phyloP scores from a whole-genome alignment of 2,888 invertebrate genomes.

The Ormyrus thymus region DNA sequence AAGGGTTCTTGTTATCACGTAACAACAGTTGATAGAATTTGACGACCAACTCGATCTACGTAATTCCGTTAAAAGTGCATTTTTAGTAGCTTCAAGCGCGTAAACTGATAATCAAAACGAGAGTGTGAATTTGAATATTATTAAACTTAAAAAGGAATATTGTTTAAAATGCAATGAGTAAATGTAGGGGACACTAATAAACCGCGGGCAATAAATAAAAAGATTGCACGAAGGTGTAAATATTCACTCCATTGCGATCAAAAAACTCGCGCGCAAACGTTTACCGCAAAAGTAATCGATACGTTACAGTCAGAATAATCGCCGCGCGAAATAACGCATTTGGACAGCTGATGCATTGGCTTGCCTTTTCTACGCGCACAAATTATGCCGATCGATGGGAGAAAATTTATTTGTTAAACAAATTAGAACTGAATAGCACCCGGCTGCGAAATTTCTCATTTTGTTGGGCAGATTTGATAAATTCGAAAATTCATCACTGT shows the following conservation, averaged over 20 bases:
- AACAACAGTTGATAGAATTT: too few species aligned
- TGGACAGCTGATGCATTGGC: slow-evolving; percentile 17
- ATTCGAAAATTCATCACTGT: slow-evolving; percentile 49
- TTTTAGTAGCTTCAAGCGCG: too few species aligned
- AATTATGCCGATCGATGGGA: slow-evolving; percentile 6
- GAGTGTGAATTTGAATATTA: too few species aligned
- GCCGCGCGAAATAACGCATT: slow-evolving; percentile 7
- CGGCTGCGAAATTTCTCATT: slow-evolving; percentile 18
- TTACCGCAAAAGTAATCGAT: slow-evolving; percentile 19
- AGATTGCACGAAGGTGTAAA: not conserved
- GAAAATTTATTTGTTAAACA: slow-evolving; percentile 37
- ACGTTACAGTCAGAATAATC: not conserved
- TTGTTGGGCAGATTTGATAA: slow-evolving; percentile 33
- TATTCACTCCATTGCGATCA: not conserved
- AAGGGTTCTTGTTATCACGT: too few species aligned
- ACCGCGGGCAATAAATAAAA: not conserved
- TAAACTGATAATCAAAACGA: too few species aligned
- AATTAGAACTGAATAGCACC: slow-evolving; percentile 13
- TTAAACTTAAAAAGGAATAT: too few species aligned
- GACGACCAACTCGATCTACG: too few species aligned
- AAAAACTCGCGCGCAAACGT: not conserved
- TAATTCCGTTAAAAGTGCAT: too few species aligned
- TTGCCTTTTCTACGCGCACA: slow-evolving; percentile 14
- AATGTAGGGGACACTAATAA: not conserved
- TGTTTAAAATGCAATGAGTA: too few species aligned